Conservation (phyloP, 2,113 vertebrate species). For the Neomonachus schauinslandi region DNA sequence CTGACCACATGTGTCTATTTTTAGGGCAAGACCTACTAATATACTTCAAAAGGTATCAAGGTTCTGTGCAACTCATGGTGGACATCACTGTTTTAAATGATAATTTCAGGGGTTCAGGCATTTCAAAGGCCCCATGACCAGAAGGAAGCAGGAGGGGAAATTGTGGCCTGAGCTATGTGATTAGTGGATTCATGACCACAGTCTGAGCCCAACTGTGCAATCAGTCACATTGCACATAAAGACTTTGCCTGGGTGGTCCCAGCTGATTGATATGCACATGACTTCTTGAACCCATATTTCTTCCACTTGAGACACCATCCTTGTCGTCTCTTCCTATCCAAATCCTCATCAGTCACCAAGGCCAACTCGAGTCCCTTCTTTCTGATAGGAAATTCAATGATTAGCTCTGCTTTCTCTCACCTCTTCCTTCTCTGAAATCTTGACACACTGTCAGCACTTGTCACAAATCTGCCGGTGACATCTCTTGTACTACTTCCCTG, state of each 20-base stretch:
- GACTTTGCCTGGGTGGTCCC: neutral
- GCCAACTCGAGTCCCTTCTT: neutral
- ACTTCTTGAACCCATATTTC: neutral
- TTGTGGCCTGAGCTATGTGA: neutral
- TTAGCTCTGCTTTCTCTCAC: conserved; percentile 8
- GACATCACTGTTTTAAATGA: neutral
- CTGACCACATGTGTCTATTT: neutral
- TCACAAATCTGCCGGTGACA: conserved; percentile 52
- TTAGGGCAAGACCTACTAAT: neutral
- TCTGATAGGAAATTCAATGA: conserved; percentile 48
- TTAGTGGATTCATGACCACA: neutral
- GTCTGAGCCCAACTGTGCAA: neutral
- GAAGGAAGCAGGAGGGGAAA: neutral
- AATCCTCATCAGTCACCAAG: neutral
- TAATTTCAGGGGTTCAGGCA: neutral
- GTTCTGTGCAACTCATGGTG: neutral
- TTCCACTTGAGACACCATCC: neutral
- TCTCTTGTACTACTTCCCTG: neutral
- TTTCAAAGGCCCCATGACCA: neutral
- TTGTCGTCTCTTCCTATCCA: neutral
- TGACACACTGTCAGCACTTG: conserved; percentile 49
- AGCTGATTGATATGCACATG: neutral
- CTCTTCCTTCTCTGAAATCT: conserved; percentile 49
- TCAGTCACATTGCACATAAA: neutral
- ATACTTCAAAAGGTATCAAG: neutral